Percentiles rank a stretch among this genome's conserved stretches.
These are phyloP conservation scores for Alexandromys fortis DNA, from an alignment of 2,113 vertebrate genomes.

Conservation along the genomic window DNA sequence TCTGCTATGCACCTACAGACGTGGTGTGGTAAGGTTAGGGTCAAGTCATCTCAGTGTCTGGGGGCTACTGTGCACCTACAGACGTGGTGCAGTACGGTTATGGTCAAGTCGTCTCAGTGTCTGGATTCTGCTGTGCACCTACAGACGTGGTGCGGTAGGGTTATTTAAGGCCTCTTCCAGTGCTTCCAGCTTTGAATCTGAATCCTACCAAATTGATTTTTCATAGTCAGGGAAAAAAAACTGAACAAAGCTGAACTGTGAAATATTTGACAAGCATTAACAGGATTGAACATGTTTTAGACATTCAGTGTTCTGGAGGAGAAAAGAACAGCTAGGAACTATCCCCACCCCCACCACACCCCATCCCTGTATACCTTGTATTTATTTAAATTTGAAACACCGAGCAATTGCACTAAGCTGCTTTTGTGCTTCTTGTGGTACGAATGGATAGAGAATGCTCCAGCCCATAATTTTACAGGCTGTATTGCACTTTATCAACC, in stretches of 20 bases:
- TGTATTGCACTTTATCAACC: conserved; percentile 47
- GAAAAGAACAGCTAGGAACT: conserved; percentile 73
- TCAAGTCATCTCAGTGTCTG: neutral
- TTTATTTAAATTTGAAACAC: conserved; percentile 70
- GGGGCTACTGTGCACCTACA: neutral
- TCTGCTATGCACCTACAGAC: neutral
- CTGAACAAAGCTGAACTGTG: conserved; percentile 75
- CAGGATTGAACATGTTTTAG: conserved; percentile 75
- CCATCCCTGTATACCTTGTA: conserved; percentile 19
- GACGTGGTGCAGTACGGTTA: conserved; percentile 59
- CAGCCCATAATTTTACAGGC: conserved; percentile 59
- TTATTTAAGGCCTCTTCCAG: conserved; percentile 74
- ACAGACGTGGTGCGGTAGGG: conserved; percentile 24
- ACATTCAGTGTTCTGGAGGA: conserved; percentile 64
- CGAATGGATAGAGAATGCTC: neutral
- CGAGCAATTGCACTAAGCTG: conserved; percentile 52
- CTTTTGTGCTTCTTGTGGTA: conserved; percentile 64
- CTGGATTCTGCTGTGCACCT: neutral
- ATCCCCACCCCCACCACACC: neutral
- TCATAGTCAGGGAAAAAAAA: conserved; percentile 70
- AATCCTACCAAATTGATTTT: conserved; percentile 76
- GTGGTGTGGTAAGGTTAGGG: conserved; percentile 59
- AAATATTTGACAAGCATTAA: conserved; percentile 81
- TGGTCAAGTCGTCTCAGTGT: conserved; percentile 4
- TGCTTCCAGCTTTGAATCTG: conserved; percentile 60